Conservation (phyloP, 2,113 vertebrate genomes). For the Grammomys dolichurus region DNA sequence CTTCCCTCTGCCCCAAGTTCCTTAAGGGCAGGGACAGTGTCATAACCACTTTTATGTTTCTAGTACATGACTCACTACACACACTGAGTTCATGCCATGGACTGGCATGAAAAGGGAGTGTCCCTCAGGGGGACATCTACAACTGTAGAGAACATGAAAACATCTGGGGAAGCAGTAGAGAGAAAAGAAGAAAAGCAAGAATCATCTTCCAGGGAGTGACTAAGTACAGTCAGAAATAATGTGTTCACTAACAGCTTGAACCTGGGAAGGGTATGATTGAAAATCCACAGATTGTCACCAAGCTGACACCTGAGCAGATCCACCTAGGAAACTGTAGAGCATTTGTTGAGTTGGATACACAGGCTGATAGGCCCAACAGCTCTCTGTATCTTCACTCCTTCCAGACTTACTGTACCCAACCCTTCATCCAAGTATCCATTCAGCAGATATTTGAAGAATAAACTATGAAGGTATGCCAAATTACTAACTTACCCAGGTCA, state of each 20-base stretch:
- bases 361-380: not conserved
- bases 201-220: not conserved
- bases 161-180: slow-evolving; percentile 16
- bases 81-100: slow-evolving; percentile 2
- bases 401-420: not conserved
- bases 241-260: slow-evolving; percentile 38
- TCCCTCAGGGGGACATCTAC: slow-evolving; percentile 9
- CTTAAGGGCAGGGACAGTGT: slow-evolving; percentile 17
- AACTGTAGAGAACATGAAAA: slow-evolving; percentile 18
- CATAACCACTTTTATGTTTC: slow-evolving; percentile 41
- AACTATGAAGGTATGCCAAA: slow-evolving; percentile 8
- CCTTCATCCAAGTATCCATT: slow-evolving; percentile 22
- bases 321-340: not conserved
- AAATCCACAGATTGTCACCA: slow-evolving; percentile 16
- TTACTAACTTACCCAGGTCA: slow-evolving; percentile 2
- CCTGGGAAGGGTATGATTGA: slow-evolving; percentile 33
- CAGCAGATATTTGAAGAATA: slow-evolving; percentile 10
- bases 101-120: slow-evolving; percentile 28
- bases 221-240: slow-evolving; percentile 24
- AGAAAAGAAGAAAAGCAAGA: slow-evolving; percentile 56
- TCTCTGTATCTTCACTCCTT: not conserved
- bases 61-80: not conserved
- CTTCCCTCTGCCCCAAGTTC: slow-evolving; percentile 18
- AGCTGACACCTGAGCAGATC: slow-evolving; percentile 27
- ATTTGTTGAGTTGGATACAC: not conserved